A percentile compares a stretch with the other conserved stretches of the same genome.
Conservation (phyloP, 2,888 invertebrate species). For the Geotrupes spiniger region DNA sequence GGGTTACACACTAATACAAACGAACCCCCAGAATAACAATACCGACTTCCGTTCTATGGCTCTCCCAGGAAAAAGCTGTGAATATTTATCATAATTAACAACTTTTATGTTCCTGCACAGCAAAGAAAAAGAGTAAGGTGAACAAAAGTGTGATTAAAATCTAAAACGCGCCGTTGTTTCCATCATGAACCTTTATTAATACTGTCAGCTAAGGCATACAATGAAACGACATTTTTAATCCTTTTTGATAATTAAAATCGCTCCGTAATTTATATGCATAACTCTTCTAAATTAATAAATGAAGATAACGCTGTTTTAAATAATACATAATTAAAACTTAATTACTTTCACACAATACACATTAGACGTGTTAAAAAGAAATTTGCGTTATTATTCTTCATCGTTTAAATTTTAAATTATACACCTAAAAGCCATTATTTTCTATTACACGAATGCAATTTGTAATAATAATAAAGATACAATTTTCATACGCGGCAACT, state of each 20-base stretch:
- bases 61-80: conserved; percentile 53
- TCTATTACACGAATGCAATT: too few species aligned
- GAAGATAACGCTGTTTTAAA: too few species aligned
- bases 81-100: conserved; percentile 55
- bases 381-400: too few species aligned
- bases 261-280: too few species aligned
- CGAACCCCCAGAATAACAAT: conserved; percentile 51
- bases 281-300: too few species aligned
- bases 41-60: conserved; percentile 51
- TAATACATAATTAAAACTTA: too few species aligned
- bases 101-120: conserved; percentile 49
- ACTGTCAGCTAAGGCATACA: conserved; percentile 3
- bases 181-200: conserved; percentile 15
- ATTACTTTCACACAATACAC: too few species aligned
- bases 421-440: too few species aligned
- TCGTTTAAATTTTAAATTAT: too few species aligned
- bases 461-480: too few species aligned
- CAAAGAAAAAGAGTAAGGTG: conserved; percentile 40
- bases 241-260: conserved; percentile 3
- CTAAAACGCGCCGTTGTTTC: conserved; percentile 20
- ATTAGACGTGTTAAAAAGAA: too few species aligned
- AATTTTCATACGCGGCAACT: too few species aligned
- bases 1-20: conserved; percentile 52
- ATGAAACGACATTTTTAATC: conserved; percentile 3
- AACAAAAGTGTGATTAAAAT: conserved; percentile 24